These are phyloP conservation scores for Ancistrus triradiatus DNA, from an alignment of 2,113 vertebrate genomes.

Conservation along the genomic window DNA sequence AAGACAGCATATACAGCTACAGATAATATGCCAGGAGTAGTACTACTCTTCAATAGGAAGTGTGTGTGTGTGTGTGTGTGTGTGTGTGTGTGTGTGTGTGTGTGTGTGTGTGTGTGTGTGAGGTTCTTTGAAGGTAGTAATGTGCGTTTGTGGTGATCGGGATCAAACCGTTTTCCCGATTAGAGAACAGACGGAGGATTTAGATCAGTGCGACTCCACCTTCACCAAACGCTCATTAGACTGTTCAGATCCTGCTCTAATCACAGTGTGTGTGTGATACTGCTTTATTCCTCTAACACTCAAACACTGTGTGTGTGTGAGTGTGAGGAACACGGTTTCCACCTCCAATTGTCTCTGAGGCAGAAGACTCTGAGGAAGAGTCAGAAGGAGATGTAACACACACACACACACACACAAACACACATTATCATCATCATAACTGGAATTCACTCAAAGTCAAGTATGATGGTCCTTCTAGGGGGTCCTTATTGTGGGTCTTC, in stretches of 20 bases:
- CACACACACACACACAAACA: too few relatives aligned
- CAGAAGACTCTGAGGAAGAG: too few relatives aligned
- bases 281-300: slow-evolving; percentile 9
- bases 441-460: too few relatives aligned
- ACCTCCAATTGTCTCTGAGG: too few relatives aligned
- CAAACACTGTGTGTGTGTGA: neutral
- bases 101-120: neutral
- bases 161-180: slow-evolving; percentile 10
- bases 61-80: neutral
- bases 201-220: slow-evolving; percentile 19
- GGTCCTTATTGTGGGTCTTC: too few relatives aligned
- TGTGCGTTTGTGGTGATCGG: slow-evolving; percentile 23
- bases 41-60: too few relatives aligned
- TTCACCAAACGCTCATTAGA: neutral
- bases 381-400: too few relatives aligned
- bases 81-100: neutral
- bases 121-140: slow-evolving; percentile 23
- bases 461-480: too few relatives aligned
- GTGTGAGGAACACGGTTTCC: too few relatives aligned
- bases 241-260: slow-evolving; percentile 1
- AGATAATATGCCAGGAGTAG: neutral
- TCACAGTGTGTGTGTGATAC: neutral
- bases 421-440: too few relatives aligned
- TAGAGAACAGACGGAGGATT: slow-evolving; percentile 18
- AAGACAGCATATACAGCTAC: neutral